Evolutionary conservation across 2,113 vertebrate species (phyloP).

Genomic region (Perca fluviatilis): DNA sequence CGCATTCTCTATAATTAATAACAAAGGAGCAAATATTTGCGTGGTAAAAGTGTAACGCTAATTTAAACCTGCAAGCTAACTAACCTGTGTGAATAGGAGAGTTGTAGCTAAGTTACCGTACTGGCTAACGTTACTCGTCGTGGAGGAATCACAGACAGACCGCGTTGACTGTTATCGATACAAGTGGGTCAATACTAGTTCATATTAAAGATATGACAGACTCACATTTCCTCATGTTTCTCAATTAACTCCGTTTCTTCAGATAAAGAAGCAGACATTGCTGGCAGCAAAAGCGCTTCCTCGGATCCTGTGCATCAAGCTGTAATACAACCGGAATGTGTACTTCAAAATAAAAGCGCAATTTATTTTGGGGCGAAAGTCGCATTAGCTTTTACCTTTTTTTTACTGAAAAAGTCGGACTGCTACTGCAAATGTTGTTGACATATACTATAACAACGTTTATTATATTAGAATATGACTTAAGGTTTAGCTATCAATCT

Average conservation of each 20-base stretch:
- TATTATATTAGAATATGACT: neutral
- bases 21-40: neutral
- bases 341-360: conserved; percentile 20
- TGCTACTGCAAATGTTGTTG: neutral
- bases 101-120: too few species aligned
- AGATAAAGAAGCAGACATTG: neutral
- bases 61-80: neutral
- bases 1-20: neutral
- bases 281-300: fast-evolving
- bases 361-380: neutral
- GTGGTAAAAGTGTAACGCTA: neutral
- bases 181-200: neutral
- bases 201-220: neutral
- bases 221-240: conserved; percentile 91
- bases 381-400: neutral
- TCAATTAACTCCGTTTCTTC: conserved; percentile 85
- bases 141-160: neutral
- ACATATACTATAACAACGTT: too few species aligned
- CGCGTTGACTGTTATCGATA: too few species aligned
- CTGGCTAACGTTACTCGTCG: neutral
- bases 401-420: neutral
- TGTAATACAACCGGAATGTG: neutral
- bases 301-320: neutral
- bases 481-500: neutral
- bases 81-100: too few species aligned